Percentiles rank a stretch among this genome's conserved stretches.
Conservation (phyloP, 2,797 vertebrate species). For the Garrulus glandarius region DNA sequence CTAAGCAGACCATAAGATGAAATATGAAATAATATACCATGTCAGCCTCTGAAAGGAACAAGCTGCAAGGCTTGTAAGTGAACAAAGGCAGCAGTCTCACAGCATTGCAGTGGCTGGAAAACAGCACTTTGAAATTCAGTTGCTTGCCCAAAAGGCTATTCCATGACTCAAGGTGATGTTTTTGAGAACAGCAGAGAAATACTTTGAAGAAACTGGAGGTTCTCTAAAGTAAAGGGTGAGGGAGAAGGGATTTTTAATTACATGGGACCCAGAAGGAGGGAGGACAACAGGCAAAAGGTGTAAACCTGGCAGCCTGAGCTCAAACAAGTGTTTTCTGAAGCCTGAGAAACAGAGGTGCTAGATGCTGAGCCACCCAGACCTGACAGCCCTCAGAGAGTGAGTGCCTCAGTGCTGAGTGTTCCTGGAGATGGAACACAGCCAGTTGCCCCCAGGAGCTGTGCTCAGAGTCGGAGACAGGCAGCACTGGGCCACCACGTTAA, state of each 20-base stretch:
- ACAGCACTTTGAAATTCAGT: neutral
- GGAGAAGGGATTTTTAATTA: neutral
- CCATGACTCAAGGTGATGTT: neutral
- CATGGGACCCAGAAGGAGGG: neutral
- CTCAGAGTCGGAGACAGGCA: fast-evolving
- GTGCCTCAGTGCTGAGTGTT: fast-evolving
- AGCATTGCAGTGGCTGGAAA: neutral
- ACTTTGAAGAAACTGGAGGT: neutral
- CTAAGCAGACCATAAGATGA: neutral
- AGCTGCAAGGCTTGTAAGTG: neutral
- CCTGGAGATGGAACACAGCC: neutral
- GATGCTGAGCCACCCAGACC: neutral
- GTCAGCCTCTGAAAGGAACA: neutral
- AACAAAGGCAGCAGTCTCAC: neutral
- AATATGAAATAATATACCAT: neutral
- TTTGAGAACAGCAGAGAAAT: neutral
- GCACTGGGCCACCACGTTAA: neutral
- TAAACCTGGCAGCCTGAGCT: neutral
- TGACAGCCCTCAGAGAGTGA: fast-evolving
- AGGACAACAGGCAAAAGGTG: neutral
- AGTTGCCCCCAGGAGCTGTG: fast-evolving
- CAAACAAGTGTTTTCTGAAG: neutral
- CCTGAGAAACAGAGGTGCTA: neutral
- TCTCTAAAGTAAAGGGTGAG: neutral
- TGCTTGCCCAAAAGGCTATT: neutral